phyloP scores from a whole-genome alignment of 2,888 invertebrate genomes.

The Erebia palarica region DNA sequence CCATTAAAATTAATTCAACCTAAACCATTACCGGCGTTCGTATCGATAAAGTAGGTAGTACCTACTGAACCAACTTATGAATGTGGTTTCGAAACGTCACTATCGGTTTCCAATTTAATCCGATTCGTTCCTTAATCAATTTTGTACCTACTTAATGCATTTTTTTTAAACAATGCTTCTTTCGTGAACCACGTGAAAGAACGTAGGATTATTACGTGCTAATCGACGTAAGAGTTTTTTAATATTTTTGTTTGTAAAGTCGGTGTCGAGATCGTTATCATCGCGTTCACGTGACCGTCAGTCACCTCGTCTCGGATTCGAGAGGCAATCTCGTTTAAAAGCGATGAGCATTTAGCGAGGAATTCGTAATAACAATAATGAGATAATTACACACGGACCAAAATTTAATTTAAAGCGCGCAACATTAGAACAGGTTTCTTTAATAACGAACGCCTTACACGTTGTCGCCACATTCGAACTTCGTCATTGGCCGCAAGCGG shows the following conservation, averaged over 20 bases:
- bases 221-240: slow-evolving; percentile 20
- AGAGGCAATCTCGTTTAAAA: slow-evolving; percentile 73
- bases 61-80: slow-evolving; percentile 75
- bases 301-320: slow-evolving; percentile 59
- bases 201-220: slow-evolving; percentile 22
- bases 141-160: slow-evolving; percentile 64
- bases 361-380: slow-evolving; percentile 82
- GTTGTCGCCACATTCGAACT: slow-evolving; percentile 78
- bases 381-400: slow-evolving; percentile 82
- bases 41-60: slow-evolving; percentile 77
- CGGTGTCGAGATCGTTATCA: slow-evolving; percentile 14
- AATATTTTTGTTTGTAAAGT: slow-evolving; percentile 16
- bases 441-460: slow-evolving; percentile 82
- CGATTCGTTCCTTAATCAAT: slow-evolving; percentile 83
- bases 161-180: slow-evolving; percentile 62
- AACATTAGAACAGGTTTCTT: slow-evolving; percentile 83
- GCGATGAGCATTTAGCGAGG: slow-evolving; percentile 78
- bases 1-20: slow-evolving; percentile 82
- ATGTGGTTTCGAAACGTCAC: slow-evolving; percentile 82
- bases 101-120: slow-evolving; percentile 82
- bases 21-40: slow-evolving; percentile 78
- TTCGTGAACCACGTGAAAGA: slow-evolving; percentile 53
- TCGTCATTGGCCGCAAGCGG: slow-evolving; percentile 78
- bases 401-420: slow-evolving; percentile 83
- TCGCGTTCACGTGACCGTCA: slow-evolving; percentile 54